A percentile compares a stretch with the other conserved stretches of the same genome.
These are phyloP conservation scores for Epizoanthus ramosus DNA, from an alignment of 92 coral and sea anemone species.

Conservation along the genomic window DNA sequence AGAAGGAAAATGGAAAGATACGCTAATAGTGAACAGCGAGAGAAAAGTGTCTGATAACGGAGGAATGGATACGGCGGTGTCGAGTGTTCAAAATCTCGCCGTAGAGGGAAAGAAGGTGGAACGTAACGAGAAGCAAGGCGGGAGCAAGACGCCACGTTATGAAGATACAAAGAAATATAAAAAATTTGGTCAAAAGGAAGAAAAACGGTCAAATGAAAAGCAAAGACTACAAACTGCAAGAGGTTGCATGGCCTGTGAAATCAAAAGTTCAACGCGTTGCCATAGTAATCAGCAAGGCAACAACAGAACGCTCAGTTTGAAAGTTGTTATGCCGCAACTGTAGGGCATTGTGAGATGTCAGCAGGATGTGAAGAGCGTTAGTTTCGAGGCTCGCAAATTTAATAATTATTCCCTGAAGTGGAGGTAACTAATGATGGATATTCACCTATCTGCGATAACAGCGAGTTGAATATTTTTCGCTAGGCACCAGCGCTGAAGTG, in stretches of 20 bases:
- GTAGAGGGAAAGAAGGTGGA: not conserved
- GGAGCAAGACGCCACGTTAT: not conserved
- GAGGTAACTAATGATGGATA: too few relatives aligned
- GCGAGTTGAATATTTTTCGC: too few relatives aligned
- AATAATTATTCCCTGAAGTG: too few relatives aligned
- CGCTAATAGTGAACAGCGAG: not conserved
- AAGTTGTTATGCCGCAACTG: not conserved
- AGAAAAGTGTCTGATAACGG: not conserved
- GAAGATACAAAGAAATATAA: not conserved
- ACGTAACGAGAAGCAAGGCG: not conserved
- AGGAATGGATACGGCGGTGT: not conserved
- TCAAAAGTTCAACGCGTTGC: not conserved
- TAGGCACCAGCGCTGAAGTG: too few relatives aligned
- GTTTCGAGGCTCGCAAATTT: too few relatives aligned
- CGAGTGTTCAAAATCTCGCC: not conserved
- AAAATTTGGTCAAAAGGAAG: not conserved
- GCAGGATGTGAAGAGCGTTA: too few relatives aligned
- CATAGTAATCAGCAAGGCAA: not conserved
- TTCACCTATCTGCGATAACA: too few relatives aligned
- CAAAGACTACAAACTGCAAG: not conserved
- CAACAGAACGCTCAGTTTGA: constrained; percentile 5
- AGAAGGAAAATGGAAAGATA: constrained; percentile 5
- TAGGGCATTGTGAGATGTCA: too few relatives aligned
- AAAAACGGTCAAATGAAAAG: not conserved
- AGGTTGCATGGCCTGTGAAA: not conserved